Evolutionary conservation across 2,888 invertebrate genomes (phyloP), one percentile per base, ranked within the genome.

Genomic region (Stenurella melanura): DNA sequence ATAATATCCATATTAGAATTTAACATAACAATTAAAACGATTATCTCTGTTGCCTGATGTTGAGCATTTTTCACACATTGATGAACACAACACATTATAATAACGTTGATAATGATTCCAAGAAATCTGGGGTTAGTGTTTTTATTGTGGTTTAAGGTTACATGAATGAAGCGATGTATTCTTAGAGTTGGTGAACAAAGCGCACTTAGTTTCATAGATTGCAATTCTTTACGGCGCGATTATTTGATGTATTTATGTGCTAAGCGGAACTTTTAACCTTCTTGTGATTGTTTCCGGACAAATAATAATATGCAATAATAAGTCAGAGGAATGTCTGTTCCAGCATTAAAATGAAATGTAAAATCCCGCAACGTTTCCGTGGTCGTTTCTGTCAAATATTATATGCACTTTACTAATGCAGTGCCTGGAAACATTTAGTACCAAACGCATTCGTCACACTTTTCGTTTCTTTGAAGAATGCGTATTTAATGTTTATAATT

Each of bases 161-260:
- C 30, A 38, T 57, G 58, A 60, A 42, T 70, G 50, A 70, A 70
- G 30, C 38, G 38, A 60, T 70, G 38, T 50, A 64, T 70, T 38
- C 38, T 70, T 30, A 57, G 60, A 70, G 60, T 42, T 70, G 18
- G n/a, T 38, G 58, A 70, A 70, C 70, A 70, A 70, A 70, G 70
- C 58, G 21, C 38, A 38, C 70, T 34, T 38, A 58, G 38, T 38
- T 21, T 34, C 15, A 21, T n/a, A 70, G 26, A 58, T 38, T 70
- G 70, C 70, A 70, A 58, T 70, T 60, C 38, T 60, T 57, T 70
- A 38, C n/a, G 21, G 19, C 19, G 50, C 50, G 38, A 42, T 70
- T 60, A 60, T 38, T 42, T 70, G 38, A 38, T 70, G 60, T 60
- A n/a, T 38, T 70, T 70, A 70, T 60, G 70, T 38, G 60, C 21